Evolutionary conservation across 2,888 invertebrate genomes (phyloP).

Genomic region (Shargacucullia verbasci): DNA sequence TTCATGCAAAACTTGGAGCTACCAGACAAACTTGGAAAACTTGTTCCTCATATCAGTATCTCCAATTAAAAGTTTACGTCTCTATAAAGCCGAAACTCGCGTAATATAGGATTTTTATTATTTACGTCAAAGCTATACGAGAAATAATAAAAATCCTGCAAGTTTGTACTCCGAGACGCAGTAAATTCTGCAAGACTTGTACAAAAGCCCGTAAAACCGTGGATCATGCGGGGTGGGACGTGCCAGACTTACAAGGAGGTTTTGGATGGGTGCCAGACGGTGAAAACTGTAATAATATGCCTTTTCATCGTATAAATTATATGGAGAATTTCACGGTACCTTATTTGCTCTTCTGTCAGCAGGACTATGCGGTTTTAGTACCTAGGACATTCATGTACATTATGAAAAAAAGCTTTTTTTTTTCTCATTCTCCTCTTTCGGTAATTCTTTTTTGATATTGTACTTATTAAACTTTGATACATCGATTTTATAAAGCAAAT

Average conservation of each 20-base stretch:
- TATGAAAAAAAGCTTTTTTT: too few species aligned
- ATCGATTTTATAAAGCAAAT: too few species aligned
- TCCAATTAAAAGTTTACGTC: constrained; percentile 34
- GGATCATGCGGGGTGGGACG: constrained; percentile 23
- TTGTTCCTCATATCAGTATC: background rate
- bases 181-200: constrained; percentile 57
- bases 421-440: too few species aligned
- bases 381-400: too few species aligned
- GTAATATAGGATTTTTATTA: constrained; percentile 27
- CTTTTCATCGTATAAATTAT: constrained; percentile 38
- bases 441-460: too few species aligned
- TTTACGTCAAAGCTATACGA: constrained; percentile 17
- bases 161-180: constrained; percentile 44
- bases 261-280: constrained; percentile 62
- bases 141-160: constrained; percentile 31
- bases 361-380: too few species aligned
- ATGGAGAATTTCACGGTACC: constrained; percentile 2
- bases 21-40: background rate
- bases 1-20: constrained; percentile 2
- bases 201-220: constrained; percentile 52
- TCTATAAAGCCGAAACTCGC: constrained; percentile 15
- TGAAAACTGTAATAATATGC: constrained; percentile 39
- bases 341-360: constrained; percentile 7
- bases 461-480: too few species aligned
- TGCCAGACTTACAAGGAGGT: constrained; percentile 51